Percentiles rank a stretch among this genome's conserved stretches.
These are phyloP conservation scores for Eurytoma californica DNA, from an alignment of 2,888 invertebrate species.

Conservation along the genomic window DNA sequence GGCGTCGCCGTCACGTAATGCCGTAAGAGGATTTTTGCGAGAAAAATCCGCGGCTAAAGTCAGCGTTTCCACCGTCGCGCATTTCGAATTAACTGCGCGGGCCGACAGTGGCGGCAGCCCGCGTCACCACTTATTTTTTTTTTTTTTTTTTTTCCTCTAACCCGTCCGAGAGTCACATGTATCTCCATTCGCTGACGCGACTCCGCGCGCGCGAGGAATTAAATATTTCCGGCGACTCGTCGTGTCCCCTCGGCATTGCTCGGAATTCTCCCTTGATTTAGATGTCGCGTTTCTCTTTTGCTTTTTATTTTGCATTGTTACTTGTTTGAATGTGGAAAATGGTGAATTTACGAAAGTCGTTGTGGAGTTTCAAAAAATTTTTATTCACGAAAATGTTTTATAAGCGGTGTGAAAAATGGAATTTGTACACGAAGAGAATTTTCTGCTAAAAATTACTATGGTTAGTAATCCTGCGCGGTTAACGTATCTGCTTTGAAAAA, in stretches of 20 bases:
- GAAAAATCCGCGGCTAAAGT: constrained; percentile 35
- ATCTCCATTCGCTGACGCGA: constrained; percentile 38
- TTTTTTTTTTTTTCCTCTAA: neutral
- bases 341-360: too few relatives aligned
- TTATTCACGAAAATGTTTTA: too few relatives aligned
- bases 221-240: constrained; percentile 41
- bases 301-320: too few relatives aligned
- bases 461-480: too few relatives aligned
- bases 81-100: constrained; percentile 38
- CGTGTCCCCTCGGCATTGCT: neutral
- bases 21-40: constrained; percentile 41
- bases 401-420: too few relatives aligned
- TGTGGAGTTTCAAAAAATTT: too few relatives aligned
- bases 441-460: too few relatives aligned
- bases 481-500: too few relatives aligned
- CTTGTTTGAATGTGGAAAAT: too few relatives aligned
- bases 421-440: too few relatives aligned
- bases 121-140: constrained; percentile 12
- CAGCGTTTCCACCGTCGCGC: constrained; percentile 24
- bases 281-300: neutral
- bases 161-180: constrained; percentile 12
- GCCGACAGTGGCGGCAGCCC: constrained; percentile 4
- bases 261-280: constrained; percentile 28
- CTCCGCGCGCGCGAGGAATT: constrained; percentile 36
- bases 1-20: constrained; percentile 22